These are phyloP conservation scores for Orchesella flavescens DNA, from an alignment of 2,888 invertebrate species.

Conservation along the genomic window DNA sequence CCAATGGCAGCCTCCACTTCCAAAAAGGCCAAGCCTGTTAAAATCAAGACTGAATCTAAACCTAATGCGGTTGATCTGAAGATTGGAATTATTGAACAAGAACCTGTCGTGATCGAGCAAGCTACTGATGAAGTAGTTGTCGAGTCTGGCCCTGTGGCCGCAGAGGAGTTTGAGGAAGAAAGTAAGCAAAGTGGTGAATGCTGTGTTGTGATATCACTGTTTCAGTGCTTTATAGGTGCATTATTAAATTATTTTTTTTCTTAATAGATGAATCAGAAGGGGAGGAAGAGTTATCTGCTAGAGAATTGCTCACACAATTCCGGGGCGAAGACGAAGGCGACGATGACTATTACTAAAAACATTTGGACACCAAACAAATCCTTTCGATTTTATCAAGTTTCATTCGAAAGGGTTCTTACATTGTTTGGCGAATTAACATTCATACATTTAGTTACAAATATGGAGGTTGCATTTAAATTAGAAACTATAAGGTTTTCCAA, in stretches of 20 bases:
- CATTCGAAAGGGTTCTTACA: no score
- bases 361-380: neutral
- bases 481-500: neutral
- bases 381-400: neutral
- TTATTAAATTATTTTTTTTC: constrained; percentile 4
- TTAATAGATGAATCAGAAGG: constrained; percentile 66
- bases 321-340: constrained; percentile 71
- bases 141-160: constrained; percentile 37
- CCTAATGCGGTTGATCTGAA: neutral
- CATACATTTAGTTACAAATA: no score
- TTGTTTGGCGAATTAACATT: neutral
- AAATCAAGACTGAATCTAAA: constrained; percentile 51
- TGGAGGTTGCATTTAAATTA: neutral
- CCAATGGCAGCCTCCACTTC: neutral
- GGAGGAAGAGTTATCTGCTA: constrained; percentile 72
- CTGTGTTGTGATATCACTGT: neutral
- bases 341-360: constrained; percentile 65
- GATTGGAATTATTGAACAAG: neutral
- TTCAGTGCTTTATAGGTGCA: neutral
- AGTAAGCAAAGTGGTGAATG: constrained; percentile 14
- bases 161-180: constrained; percentile 53
- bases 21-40: constrained; percentile 41
- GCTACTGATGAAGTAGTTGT: constrained; percentile 34
- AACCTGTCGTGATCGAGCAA: neutral
- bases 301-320: constrained; percentile 72